Evolutionary conservation across 2,113 vertebrate genomes (phyloP).

Genomic region (Labeo catla): DNA sequence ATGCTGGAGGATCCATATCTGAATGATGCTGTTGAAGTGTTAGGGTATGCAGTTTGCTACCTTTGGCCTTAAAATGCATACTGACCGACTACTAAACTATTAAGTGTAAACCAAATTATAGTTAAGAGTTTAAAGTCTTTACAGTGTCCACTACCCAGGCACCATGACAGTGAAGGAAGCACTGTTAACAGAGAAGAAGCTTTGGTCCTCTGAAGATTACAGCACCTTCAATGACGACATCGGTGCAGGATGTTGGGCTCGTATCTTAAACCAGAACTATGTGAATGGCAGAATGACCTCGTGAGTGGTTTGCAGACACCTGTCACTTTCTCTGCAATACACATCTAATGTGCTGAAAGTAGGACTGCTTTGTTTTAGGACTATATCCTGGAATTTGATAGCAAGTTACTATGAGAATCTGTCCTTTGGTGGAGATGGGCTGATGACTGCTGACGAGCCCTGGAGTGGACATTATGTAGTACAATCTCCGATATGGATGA

Average conservation of each 20-base stretch:
- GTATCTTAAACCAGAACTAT: slow-evolving; percentile 97
- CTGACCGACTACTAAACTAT: neutral
- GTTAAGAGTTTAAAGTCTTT: slow-evolving; percentile 16
- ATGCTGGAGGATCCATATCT: slow-evolving; percentile 82
- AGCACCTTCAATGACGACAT: slow-evolving; percentile 87
- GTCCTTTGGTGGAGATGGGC: slow-evolving; percentile 85
- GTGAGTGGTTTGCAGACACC: slow-evolving; percentile 71
- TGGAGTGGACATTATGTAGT: slow-evolving; percentile 94
- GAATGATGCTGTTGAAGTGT: slow-evolving; percentile 81
- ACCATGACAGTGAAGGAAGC: slow-evolving; percentile 82
- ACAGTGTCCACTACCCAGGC: slow-evolving; percentile 94
- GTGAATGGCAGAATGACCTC: slow-evolving; percentile 93
- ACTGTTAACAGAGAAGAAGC: slow-evolving; percentile 81
- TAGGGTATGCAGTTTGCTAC: slow-evolving; percentile 80
- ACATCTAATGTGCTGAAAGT: neutral
- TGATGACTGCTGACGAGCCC: slow-evolving; percentile 94
- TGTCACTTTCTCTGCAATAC: neutral
- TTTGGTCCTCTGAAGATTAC: slow-evolving; percentile 97
- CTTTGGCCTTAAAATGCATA: neutral
- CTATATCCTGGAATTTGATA: slow-evolving; percentile 96
- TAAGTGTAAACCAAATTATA: neutral
- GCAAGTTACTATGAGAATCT: slow-evolving; percentile 92
- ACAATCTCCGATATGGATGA: slow-evolving; percentile 89
- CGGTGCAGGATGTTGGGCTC: slow-evolving; percentile 95
- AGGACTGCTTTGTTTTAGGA: slow-evolving; percentile 71